Conservation (phyloP, 2,888 invertebrate genomes). For the Euzetes globulus region DNA sequence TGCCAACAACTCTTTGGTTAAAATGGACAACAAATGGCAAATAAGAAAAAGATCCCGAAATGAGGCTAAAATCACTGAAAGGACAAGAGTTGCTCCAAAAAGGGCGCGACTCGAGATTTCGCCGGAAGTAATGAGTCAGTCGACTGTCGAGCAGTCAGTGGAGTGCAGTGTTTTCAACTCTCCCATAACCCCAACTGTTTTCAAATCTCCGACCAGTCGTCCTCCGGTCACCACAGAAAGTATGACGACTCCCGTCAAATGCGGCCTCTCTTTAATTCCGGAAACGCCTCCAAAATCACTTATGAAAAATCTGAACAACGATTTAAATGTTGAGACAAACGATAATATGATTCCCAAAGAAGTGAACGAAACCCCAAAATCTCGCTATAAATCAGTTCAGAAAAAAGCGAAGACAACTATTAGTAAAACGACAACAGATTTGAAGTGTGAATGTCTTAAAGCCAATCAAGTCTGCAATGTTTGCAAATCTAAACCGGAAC, state of each 20-base stretch:
- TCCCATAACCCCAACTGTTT: conserved; percentile 8
- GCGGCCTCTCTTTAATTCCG: conserved; percentile 9
- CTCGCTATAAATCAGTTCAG: conserved; percentile 12
- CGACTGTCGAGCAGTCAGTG: too few species aligned
- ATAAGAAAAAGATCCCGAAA: conserved; percentile 22
- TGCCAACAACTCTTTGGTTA: neutral
- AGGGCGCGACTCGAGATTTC: neutral
- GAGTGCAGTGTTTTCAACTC: conserved; percentile 26
- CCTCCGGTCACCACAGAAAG: neutral
- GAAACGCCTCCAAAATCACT: conserved; percentile 38
- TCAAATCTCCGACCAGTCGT: conserved; percentile 9
- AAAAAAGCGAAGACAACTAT: conserved; percentile 31
- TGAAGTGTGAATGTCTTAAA: conserved; percentile 59
- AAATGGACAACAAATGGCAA: conserved; percentile 18
- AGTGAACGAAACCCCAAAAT: conserved; percentile 27
- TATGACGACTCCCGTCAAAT: conserved; percentile 31
- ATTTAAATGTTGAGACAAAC: neutral
- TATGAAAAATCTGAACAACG: conserved; percentile 16
- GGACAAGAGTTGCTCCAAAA: neutral
- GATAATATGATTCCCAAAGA: conserved; percentile 16
- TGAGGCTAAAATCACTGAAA: neutral
- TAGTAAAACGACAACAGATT: neutral
- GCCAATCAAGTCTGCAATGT: conserved; percentile 60
- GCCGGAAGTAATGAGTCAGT: too few species aligned
- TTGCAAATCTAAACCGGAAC: conserved; percentile 56